Conservation (phyloP, 2,113 vertebrate genomes). For the Gavialis gangeticus region DNA sequence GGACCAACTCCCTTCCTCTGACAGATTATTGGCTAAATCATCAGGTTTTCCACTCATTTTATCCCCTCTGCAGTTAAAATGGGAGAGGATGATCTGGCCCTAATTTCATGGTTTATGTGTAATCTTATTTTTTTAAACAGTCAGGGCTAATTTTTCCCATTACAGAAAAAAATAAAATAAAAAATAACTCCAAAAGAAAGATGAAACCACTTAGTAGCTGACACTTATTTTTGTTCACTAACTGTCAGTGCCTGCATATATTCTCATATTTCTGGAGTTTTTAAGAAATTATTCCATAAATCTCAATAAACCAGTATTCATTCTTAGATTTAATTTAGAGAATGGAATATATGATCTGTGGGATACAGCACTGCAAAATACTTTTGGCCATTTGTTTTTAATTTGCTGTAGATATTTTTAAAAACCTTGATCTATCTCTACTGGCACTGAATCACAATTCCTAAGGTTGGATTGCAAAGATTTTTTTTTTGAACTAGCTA, state of each 20-base stretch:
- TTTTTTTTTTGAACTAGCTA: slow-evolving; percentile 38
- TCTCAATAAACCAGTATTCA: slow-evolving; percentile 79
- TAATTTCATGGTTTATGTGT: slow-evolving; percentile 53
- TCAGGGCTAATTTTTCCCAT: slow-evolving; percentile 59
- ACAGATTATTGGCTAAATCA: background rate
- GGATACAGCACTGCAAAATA: slow-evolving; percentile 72
- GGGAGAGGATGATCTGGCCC: slow-evolving; percentile 41
- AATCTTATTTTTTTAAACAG: slow-evolving; percentile 61
- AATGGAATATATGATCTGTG: slow-evolving; percentile 77
- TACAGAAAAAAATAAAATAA: slow-evolving; percentile 1
- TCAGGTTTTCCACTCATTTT: slow-evolving; percentile 68
- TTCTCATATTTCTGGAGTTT: slow-evolving; percentile 74
- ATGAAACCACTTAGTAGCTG: slow-evolving; percentile 66
- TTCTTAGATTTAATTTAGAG: slow-evolving; percentile 78
- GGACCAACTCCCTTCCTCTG: slow-evolving; percentile 43
- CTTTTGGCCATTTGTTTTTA: slow-evolving; percentile 69
- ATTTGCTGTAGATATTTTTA: slow-evolving; percentile 67
- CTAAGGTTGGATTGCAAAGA: slow-evolving; percentile 64
- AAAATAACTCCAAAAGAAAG: slow-evolving; percentile 18
- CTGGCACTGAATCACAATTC: slow-evolving; percentile 40
- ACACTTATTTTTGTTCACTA: slow-evolving; percentile 64
- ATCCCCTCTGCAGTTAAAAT: slow-evolving; percentile 52
- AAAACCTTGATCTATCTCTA: slow-evolving; percentile 60
- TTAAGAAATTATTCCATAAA: slow-evolving; percentile 75
- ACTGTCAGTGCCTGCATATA: slow-evolving; percentile 45